These are phyloP conservation scores for Epizoanthus stellaris DNA, from an alignment of 92 coral and sea anemone species.

Conservation along the genomic window DNA sequence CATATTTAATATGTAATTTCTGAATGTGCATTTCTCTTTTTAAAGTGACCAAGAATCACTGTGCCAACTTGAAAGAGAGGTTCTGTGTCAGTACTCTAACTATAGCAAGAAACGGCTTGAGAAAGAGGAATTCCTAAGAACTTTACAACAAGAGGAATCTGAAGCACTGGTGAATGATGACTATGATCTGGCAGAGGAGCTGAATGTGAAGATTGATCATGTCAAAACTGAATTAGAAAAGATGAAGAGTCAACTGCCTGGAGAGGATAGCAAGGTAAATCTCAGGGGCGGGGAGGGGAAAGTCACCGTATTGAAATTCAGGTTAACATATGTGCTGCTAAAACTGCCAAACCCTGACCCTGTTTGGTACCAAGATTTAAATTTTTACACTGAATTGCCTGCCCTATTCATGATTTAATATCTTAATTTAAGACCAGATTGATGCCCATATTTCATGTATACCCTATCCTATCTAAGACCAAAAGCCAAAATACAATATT, in stretches of 20 bases:
- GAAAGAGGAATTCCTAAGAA: slow-evolving; percentile 64
- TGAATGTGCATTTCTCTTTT: neutral
- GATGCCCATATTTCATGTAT: no score
- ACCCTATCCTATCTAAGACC: no score
- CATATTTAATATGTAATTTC: neutral
- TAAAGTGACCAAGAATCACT: slow-evolving; percentile 56
- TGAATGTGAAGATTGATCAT: slow-evolving; percentile 75
- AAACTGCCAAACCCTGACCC: no score
- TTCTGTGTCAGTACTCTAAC: slow-evolving; percentile 59
- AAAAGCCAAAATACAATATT: no score
- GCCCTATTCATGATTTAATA: no score
- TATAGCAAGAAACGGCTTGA: slow-evolving; percentile 18
- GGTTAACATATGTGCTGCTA: neutral
- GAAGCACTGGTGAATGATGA: slow-evolving; percentile 84
- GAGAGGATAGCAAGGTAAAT: slow-evolving; percentile 72
- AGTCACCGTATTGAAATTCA: neutral
- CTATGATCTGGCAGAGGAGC: slow-evolving; percentile 91
- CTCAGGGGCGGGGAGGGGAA: neutral
- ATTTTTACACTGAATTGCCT: no score
- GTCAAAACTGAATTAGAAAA: slow-evolving; percentile 58
- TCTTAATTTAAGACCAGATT: no score
- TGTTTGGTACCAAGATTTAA: no score
- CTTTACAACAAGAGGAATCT: slow-evolving; percentile 67
- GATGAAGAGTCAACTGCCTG: slow-evolving; percentile 65
- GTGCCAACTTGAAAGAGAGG: slow-evolving; percentile 41